phyloP scores from a whole-genome alignment of 1,140 invertebrate genomes.

The Drosophila gunungcola region DNA sequence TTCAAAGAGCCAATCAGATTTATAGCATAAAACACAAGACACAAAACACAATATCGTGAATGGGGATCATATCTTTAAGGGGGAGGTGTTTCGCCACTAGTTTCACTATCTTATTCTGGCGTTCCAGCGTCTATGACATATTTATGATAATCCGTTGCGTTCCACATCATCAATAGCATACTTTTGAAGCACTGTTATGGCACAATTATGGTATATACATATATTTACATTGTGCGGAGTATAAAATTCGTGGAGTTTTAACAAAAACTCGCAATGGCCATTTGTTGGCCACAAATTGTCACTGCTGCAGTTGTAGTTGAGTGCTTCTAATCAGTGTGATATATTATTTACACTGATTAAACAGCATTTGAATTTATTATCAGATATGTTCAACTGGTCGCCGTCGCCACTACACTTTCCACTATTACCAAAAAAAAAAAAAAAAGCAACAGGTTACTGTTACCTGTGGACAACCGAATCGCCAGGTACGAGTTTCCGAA shows the following conservation, averaged over 20 bases:
- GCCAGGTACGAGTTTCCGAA: slow-evolving; percentile 25
- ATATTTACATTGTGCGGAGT: not conserved
- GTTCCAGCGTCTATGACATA: slow-evolving; percentile 2
- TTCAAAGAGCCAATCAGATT: not conserved
- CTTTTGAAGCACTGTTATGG: slow-evolving; percentile 6
- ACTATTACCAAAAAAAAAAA: slow-evolving; percentile 35
- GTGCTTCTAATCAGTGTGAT: slow-evolving; percentile 1
- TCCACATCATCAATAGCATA: slow-evolving; percentile 14
- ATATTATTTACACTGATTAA: slow-evolving; percentile 7
- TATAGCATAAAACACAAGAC: not conserved
- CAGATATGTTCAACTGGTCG: slow-evolving; percentile 22
- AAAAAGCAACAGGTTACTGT: slow-evolving; percentile 32
- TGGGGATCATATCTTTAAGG: not conserved
- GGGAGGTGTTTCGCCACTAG: not conserved
- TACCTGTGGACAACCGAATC: slow-evolving; percentile 20
- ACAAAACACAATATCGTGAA: not conserved
- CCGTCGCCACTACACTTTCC: slow-evolving; percentile 26
- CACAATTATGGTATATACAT: slow-evolving; percentile 1
- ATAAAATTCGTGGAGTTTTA: not conserved
- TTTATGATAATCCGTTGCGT: slow-evolving; percentile 1
- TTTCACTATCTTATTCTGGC: slow-evolving; percentile 6
- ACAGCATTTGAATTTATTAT: slow-evolving; percentile 14
- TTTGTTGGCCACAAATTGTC: slow-evolving; percentile 9
- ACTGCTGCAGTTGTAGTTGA: not conserved
- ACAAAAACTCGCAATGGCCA: not conserved